Evolutionary conservation across 1,140 invertebrate genomes (phyloP).

Genomic region (Lineus longissimus): DNA sequence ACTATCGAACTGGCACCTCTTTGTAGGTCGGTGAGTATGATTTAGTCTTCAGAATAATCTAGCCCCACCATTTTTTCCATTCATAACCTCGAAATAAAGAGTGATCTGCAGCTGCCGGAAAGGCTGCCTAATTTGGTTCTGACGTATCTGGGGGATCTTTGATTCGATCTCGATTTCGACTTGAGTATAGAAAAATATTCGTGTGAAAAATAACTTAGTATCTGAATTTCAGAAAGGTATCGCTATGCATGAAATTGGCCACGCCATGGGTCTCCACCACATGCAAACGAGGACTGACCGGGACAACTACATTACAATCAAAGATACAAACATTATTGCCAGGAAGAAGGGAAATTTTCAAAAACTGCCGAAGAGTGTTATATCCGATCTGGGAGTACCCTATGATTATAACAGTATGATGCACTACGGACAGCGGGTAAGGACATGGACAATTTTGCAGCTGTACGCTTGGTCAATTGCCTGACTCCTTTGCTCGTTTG

Average conservation of each 20-base stretch:
- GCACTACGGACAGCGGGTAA: constrained; percentile 3
- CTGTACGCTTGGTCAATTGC: no score
- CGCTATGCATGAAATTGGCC: not conserved
- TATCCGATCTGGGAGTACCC: not conserved
- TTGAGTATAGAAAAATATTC: not conserved
- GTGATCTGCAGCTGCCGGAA: no score
- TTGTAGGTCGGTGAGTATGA: not conserved
- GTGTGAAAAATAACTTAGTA: not conserved
- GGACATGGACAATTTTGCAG: not conserved
- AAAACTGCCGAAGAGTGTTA: not conserved
- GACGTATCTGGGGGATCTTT: no score
- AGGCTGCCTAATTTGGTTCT: no score
- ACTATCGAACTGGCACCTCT: not conserved
- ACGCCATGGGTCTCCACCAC: constrained; percentile 3
- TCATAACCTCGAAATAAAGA: not conserved
- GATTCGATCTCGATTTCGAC: no score
- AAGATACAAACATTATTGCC: not conserved
- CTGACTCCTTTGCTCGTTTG: no score
- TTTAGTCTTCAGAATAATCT: not conserved
- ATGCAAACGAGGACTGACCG: not conserved
- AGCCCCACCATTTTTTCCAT: not conserved
- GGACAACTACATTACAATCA: constrained; percentile 2
- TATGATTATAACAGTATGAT: constrained; percentile 7
- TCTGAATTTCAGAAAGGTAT: not conserved
- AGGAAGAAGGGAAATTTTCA: constrained; percentile 1